Evolutionary conservation across 2,888 invertebrate species (phyloP), one percentile per base, ranked within the genome.

Genomic region (Cephus pulcher): DNA sequence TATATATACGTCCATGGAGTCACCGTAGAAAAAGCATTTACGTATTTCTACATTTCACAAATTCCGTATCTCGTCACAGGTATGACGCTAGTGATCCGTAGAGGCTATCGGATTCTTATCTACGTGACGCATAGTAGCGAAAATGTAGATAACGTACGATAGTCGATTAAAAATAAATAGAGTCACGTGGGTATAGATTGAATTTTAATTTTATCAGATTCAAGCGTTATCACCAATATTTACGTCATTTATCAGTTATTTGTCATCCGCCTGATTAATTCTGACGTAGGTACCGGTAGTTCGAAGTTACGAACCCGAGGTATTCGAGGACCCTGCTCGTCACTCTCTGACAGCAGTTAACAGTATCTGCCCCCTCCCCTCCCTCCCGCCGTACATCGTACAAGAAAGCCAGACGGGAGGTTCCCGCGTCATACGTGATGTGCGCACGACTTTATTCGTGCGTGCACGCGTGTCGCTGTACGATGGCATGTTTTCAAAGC

Each of bases 281-380:
- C 56, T 56, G 56, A 56, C 56, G 23, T 23, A 9, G 23, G 9
- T 23, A 56, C 56, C 23, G 56, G 56, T 23, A 56, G 56, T 56
- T 56, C 56, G 56, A 56, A 2, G 15, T 56, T 23, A 23, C 71
- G 2, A 71, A 71, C 12, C 4, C 32, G 32, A 23, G 71, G 3
- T 33, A 71, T 71, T 69, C 73, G 73, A 74, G 82, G 81, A 81
- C 85, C 85, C 84, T 80, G 76, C 74, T 80, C 82, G 85, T 83
- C 86, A 81, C 77, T 83, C 79, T 80, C 84, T 82, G 83, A 83
- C 84, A 85, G 81, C 82, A 79, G 85, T 86, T 88, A 88, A 88
- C 88, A 87, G 88, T 88, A 88, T 85, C 84, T 76, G 78, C 84
- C 83, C 85, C 86, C 12, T 35, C 35, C 12, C 35, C 12, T 35